Percentiles rank a stretch among this genome's conserved stretches.
Conservation (phyloP, 2,888 invertebrate species). For the Parthenolecanium corni region DNA sequence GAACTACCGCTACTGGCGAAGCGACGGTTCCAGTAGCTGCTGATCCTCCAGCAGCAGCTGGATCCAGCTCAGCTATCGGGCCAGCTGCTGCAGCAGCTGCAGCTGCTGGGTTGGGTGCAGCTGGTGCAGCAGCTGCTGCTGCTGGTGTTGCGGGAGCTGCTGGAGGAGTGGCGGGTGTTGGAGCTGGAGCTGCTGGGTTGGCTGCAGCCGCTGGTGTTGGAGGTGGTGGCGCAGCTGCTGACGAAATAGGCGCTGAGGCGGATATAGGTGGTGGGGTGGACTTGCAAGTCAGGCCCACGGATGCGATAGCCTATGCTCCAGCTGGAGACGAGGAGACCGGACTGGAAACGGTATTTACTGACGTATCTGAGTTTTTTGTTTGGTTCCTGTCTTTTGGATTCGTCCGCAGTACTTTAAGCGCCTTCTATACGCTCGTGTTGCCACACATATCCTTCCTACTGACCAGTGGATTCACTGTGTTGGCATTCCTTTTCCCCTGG, state of each 20-base stretch:
- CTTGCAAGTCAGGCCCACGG: slow-evolving; percentile 23
- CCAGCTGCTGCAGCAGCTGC: slow-evolving; percentile 28
- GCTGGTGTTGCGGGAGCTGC: slow-evolving; percentile 15
- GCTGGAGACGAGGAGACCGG: slow-evolving; percentile 1
- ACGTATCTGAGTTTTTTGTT: slow-evolving; percentile 1
- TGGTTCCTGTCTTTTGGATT: slow-evolving; percentile 33
- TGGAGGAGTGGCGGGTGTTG: slow-evolving; percentile 31
- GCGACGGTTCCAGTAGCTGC: not conserved
- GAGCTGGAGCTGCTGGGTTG: slow-evolving; percentile 27
- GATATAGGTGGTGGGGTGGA: slow-evolving; percentile 26
- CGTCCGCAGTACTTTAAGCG: slow-evolving; percentile 48
- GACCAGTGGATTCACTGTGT: slow-evolving; percentile 49
- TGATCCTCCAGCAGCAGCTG: slow-evolving; percentile 14
- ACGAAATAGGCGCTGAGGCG: slow-evolving; percentile 22
- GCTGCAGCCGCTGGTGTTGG: slow-evolving; percentile 23
- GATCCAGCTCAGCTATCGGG: slow-evolving; percentile 31
- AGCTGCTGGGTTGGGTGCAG: slow-evolving; percentile 21
- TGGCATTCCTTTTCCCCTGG: slow-evolving; percentile 53
- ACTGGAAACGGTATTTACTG: not conserved
- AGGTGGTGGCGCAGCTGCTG: slow-evolving; percentile 30
- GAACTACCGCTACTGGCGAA: not conserved
- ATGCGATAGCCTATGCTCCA: not conserved
- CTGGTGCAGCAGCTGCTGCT: slow-evolving; percentile 8
- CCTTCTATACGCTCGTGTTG: slow-evolving; percentile 48
- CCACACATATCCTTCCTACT: slow-evolving; percentile 53